phyloP scores from a whole-genome alignment of 2,888 invertebrate genomes.

The Gari tellinella region DNA sequence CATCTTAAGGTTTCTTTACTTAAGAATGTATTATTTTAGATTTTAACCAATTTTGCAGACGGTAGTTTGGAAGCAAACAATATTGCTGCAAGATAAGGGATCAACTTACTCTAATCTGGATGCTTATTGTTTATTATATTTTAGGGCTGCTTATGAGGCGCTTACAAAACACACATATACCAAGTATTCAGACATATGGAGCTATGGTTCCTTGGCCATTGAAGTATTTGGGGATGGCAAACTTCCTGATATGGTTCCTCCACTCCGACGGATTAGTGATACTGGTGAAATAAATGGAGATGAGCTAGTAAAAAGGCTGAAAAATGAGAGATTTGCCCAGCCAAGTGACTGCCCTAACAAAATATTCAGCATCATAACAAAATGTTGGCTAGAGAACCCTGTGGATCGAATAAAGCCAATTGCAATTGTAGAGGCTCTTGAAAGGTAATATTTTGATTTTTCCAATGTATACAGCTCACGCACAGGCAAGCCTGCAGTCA shows the following conservation, averaged over 20 bases:
- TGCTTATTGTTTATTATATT: no score
- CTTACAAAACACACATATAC: conserved; percentile 5
- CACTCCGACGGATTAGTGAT: neutral
- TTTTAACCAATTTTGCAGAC: no score
- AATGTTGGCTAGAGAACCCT: conserved; percentile 38
- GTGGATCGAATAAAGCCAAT: conserved; percentile 16
- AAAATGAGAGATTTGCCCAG: conserved; percentile 12
- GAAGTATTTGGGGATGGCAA: conserved; percentile 44
- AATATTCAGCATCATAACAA: conserved; percentile 21
- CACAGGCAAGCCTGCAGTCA: no score
- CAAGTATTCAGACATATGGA: conserved; percentile 51
- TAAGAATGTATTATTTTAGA: no score
- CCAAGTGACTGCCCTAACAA: conserved; percentile 34
- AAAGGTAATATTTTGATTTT: no score
- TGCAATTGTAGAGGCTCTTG: conserved; percentile 11
- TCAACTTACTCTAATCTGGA: no score
- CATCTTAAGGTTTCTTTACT: no score
- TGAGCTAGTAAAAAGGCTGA: conserved; percentile 8
- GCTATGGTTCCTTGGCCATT: conserved; percentile 40
- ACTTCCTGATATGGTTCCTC: conserved; percentile 6
- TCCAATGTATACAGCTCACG: no score
- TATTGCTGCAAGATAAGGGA: no score
- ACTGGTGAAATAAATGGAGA: neutral
- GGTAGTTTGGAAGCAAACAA: no score
- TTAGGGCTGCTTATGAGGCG: no score